Percentiles rank a stretch among this genome's conserved stretches.
phyloP scores from a whole-genome alignment of 2,888 invertebrate species.

The Colletes collaris region DNA sequence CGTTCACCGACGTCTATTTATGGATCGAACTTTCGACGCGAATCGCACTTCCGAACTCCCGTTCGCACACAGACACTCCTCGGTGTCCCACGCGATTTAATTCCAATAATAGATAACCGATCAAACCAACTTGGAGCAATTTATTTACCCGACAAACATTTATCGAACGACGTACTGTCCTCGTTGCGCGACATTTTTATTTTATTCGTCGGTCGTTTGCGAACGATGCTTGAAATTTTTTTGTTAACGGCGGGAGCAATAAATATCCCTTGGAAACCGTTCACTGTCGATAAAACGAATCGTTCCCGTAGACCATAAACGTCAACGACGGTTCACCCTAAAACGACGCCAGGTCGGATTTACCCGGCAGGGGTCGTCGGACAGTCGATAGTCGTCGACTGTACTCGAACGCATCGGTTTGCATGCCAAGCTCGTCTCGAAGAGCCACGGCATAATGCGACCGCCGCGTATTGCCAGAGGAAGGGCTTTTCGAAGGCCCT shows the following conservation, averaged over 20 bases:
- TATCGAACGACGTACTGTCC: too few species aligned
- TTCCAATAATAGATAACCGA: too few species aligned
- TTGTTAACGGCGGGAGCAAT: too few species aligned
- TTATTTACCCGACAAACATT: too few species aligned
- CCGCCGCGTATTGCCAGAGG: conserved; percentile 9
- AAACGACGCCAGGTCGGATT: conserved; percentile 27
- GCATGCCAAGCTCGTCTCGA: conserved; percentile 1
- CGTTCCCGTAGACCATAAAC: conserved; percentile 35
- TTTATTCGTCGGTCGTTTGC: too few species aligned
- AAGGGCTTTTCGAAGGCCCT: conserved; percentile 57
- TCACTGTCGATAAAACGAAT: conserved; percentile 25
- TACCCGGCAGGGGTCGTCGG: conserved; percentile 11
- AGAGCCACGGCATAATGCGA: conserved; percentile 29
- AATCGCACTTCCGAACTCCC: neutral
- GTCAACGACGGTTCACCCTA: conserved; percentile 12
- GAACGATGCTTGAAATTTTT: too few species aligned
- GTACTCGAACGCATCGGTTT: conserved; percentile 21
- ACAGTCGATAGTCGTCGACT: conserved; percentile 25
- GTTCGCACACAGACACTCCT: too few species aligned
- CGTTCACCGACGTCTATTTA: neutral
- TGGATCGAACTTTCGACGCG: neutral
- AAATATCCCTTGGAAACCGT: conserved; percentile 2
- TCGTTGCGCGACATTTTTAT: too few species aligned
- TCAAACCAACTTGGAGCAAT: too few species aligned
- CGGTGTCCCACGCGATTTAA: too few species aligned